phyloP scores from a whole-genome alignment of 2,113 vertebrate species.

The Phycodurus eques region DNA sequence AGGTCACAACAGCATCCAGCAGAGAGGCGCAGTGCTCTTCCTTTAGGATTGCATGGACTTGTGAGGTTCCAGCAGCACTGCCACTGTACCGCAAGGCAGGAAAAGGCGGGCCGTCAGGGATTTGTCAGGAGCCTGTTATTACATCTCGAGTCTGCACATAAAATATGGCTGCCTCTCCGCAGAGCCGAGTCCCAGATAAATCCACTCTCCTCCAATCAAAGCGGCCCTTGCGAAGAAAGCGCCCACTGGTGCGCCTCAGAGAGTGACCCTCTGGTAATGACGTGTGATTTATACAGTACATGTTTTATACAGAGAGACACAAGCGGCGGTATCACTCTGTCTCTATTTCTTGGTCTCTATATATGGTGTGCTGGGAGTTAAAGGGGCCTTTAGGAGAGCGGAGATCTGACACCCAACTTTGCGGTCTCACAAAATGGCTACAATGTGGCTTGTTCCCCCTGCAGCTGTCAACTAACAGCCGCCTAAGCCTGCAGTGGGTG shows the following conservation, averaged over 20 bases:
- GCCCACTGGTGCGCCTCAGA: slow-evolving; percentile 53
- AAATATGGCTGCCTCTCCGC: slow-evolving; percentile 66
- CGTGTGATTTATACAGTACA: slow-evolving; percentile 69
- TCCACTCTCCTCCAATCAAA: slow-evolving; percentile 66
- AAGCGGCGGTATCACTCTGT: slow-evolving; percentile 18
- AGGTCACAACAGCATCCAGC: slow-evolving; percentile 7
- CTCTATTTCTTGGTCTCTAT: slow-evolving; percentile 39
- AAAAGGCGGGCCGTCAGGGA: slow-evolving; percentile 53
- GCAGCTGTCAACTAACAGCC: slow-evolving; percentile 58
- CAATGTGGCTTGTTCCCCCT: slow-evolving; percentile 59
- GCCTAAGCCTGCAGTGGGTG: slow-evolving; percentile 47
- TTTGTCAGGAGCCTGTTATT: slow-evolving; percentile 71
- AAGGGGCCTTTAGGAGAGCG: slow-evolving; percentile 57
- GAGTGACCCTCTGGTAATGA: slow-evolving; percentile 66
- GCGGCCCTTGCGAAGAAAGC: slow-evolving; percentile 41
- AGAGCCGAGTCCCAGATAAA: slow-evolving; percentile 65
- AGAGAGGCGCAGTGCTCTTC: slow-evolving; percentile 17
- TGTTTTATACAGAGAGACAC: slow-evolving; percentile 55
- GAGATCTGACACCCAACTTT: slow-evolving; percentile 56
- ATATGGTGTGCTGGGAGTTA: slow-evolving; percentile 61
- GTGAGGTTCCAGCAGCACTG: slow-evolving; percentile 35
- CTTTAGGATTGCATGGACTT: slow-evolving; percentile 21
- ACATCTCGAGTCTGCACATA: slow-evolving; percentile 63
- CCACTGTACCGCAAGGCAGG: slow-evolving; percentile 47
- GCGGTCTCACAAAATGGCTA: slow-evolving; percentile 64